Evolutionary conservation across 1,140 invertebrate genomes (phyloP).

Genomic region (Medauroidea extradentata): DNA sequence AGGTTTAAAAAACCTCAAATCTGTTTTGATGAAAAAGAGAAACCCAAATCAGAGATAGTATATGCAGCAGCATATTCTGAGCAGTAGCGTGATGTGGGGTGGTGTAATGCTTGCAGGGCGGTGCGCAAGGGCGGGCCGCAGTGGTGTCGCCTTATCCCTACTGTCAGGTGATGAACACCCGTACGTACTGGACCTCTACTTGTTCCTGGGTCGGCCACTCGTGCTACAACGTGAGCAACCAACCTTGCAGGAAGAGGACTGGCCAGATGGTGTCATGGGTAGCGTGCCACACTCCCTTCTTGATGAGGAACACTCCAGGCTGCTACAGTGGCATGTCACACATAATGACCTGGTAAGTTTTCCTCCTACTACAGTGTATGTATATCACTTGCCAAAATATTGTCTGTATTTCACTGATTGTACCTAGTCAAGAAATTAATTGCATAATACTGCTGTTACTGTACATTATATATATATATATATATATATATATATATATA

Average conservation of each 20-base stretch:
- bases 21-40: too few relatives aligned
- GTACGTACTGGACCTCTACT: slow-evolving; percentile 87
- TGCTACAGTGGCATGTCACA: slow-evolving; percentile 70
- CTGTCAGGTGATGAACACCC: slow-evolving; percentile 86
- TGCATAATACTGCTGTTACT: too few relatives aligned
- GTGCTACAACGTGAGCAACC: slow-evolving; percentile 48
- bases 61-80: too few relatives aligned
- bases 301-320: slow-evolving; percentile 76
- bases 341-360: slow-evolving; percentile 67
- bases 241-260: slow-evolving; percentile 32
- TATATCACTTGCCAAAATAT: too few relatives aligned
- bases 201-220: slow-evolving; percentile 83
- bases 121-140: slow-evolving; percentile 91
- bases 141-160: slow-evolving; percentile 85
- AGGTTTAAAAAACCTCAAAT: too few relatives aligned
- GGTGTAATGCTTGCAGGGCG: slow-evolving; percentile 74
- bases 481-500: too few relatives aligned
- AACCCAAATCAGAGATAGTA: too few relatives aligned
- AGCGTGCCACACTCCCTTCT: slow-evolving; percentile 74
- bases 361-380: slow-evolving; percentile 7
- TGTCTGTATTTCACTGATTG: too few relatives aligned
- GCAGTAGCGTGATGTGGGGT: too few relatives aligned
- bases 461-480: too few relatives aligned
- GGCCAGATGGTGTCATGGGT: slow-evolving; percentile 60
- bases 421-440: too few relatives aligned